These are phyloP conservation scores for Lithodes maja DNA, from an alignment of 2,888 invertebrate species.

Conservation along the genomic window DNA sequence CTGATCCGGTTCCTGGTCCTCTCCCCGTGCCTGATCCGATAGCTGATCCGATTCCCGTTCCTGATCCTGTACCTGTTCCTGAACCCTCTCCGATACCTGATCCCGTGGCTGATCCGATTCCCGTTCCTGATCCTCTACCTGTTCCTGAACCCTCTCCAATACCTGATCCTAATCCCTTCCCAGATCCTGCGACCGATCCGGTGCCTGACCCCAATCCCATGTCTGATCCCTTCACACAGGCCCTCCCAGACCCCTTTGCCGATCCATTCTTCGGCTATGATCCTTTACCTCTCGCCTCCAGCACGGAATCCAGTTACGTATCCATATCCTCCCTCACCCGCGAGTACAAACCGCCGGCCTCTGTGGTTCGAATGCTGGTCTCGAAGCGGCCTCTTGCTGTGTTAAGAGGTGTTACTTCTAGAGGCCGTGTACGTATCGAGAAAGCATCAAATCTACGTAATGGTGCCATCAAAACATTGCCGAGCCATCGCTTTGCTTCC, in stretches of 20 bases:
- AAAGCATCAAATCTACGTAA: too few relatives aligned
- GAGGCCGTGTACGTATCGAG: too few relatives aligned
- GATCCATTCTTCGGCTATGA: slow-evolving; percentile 17
- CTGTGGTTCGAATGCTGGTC: background rate
- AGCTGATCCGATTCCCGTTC: background rate
- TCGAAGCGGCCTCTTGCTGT: background rate
- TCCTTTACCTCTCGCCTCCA: background rate
- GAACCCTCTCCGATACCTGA: background rate
- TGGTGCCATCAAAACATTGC: too few relatives aligned
- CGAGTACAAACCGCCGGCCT: background rate
- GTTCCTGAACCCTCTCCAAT: background rate
- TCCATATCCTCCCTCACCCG: background rate
- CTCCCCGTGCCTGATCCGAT: background rate
- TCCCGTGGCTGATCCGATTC: background rate
- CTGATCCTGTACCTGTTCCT: background rate
- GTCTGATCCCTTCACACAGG: background rate
- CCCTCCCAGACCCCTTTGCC: background rate
- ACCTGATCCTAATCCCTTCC: background rate
- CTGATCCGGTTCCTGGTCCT: background rate
- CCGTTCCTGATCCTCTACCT: background rate
- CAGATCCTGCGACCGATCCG: background rate
- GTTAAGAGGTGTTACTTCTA: too few relatives aligned
- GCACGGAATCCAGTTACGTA: background rate
- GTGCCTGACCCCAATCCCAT: background rate
- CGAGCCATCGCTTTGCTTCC: too few relatives aligned